Conservation (phyloP, 2,888 invertebrate genomes). For the Synergus umbraculus region DNA sequence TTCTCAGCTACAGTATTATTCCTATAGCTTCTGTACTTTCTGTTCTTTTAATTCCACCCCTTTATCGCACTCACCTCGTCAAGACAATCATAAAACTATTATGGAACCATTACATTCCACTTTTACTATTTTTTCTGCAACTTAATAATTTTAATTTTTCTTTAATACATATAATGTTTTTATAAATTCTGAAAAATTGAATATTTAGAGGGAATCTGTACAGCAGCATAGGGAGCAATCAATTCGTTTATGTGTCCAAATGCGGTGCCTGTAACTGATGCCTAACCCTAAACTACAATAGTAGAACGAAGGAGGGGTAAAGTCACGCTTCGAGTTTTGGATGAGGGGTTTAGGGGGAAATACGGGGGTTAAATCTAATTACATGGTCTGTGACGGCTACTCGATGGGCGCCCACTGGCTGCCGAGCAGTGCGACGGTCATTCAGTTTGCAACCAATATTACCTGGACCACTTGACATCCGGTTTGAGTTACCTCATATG, state of each 20-base stretch:
- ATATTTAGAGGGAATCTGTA: not conserved
- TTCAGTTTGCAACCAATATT: slow-evolving; percentile 68
- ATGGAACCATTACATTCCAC: too few species aligned
- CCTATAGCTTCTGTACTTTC: not conserved
- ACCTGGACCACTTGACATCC: slow-evolving; percentile 64
- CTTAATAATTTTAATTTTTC: too few species aligned
- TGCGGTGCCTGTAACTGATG: slow-evolving; percentile 66
- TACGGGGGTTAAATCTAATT: slow-evolving; percentile 73
- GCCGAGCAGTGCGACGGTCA: slow-evolving; percentile 59
- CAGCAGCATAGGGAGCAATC: slow-evolving; percentile 6
- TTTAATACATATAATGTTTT: not conserved
- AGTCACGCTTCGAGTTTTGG: slow-evolving; percentile 42
- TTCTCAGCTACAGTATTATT: not conserved
- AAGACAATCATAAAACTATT: too few species aligned
- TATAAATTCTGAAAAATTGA: not conserved
- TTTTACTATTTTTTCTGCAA: too few species aligned
- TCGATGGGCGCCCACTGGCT: slow-evolving; percentile 64
- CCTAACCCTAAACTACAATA: slow-evolving; percentile 61
- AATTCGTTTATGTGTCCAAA: slow-evolving; percentile 59
- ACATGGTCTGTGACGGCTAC: slow-evolving; percentile 74
- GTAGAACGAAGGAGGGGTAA: slow-evolving; percentile 46
- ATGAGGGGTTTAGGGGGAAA: slow-evolving; percentile 54
- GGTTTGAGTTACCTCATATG: slow-evolving; percentile 60
- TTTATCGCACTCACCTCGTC: too few species aligned
- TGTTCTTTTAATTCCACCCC: not conserved